phyloP scores from a whole-genome alignment of 1,140 invertebrate species.

The Hyles vespertilio region DNA sequence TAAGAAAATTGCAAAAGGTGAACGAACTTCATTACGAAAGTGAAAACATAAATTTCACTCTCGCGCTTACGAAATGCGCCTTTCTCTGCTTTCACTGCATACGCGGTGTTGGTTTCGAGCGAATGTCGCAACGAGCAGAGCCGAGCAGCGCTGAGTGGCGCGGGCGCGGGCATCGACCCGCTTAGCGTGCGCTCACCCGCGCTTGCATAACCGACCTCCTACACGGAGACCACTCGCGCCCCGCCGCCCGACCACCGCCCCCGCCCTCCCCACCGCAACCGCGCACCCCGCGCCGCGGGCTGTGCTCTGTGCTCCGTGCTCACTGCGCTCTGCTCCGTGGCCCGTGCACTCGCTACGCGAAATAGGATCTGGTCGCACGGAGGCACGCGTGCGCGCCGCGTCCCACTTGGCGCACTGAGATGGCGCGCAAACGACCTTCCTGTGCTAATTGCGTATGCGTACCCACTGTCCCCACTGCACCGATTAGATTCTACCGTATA shows the following conservation, averaged over 20 bases:
- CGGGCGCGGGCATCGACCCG: constrained; percentile 63
- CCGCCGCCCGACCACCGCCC: constrained; percentile 27
- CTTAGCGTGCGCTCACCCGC: constrained; percentile 72
- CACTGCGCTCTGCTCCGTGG: constrained; percentile 7
- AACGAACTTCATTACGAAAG: constrained; percentile 66
- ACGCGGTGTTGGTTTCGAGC: constrained; percentile 18
- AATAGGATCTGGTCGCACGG: constrained; percentile 49
- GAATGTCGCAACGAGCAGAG: constrained; percentile 56
- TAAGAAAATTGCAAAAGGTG: constrained; percentile 24
- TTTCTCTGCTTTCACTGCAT: constrained; percentile 72
- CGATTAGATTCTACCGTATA: too few relatives aligned
- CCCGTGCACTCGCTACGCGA: constrained; percentile 37
- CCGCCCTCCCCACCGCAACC: constrained; percentile 18
- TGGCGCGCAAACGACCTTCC: constrained; percentile 55
- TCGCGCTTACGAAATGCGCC: constrained; percentile 71
- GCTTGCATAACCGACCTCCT: constrained; percentile 74
- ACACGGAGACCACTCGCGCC: constrained; percentile 40
- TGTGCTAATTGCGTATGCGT: constrained; percentile 50
- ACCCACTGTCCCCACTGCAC: neutral
- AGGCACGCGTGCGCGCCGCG: constrained; percentile 38
- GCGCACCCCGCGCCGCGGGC: constrained; percentile 20
- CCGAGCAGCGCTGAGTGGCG: constrained; percentile 34
- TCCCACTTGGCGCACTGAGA: constrained; percentile 51
- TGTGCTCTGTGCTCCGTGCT: too few relatives aligned
- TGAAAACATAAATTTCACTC: constrained; percentile 74